These are phyloP conservation scores for Tenrec ecaudatus DNA, from an alignment of 2,113 vertebrate species.

Conservation along the genomic window DNA sequence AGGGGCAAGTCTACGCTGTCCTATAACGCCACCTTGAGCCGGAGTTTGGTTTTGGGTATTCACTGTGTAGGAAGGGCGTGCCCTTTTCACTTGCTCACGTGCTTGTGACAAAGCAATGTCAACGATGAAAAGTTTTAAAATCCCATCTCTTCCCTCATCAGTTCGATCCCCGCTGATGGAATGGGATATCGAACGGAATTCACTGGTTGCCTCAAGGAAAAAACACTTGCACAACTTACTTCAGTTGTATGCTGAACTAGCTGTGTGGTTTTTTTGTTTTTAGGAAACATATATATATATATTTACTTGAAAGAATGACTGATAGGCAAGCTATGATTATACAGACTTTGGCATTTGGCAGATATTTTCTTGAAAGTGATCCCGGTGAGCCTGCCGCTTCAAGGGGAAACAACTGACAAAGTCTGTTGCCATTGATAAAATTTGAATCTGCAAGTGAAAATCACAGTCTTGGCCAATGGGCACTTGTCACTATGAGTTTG, in stretches of 20 bases:
- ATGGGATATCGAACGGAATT: neutral
- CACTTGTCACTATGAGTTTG: constrained; percentile 18
- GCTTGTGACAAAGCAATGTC: neutral
- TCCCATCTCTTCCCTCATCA: neutral
- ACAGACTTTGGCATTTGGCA: constrained; percentile 47
- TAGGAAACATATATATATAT: neutral
- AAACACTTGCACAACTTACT: neutral
- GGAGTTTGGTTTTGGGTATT: neutral
- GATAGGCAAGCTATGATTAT: neutral
- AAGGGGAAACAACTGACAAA: constrained; percentile 16
- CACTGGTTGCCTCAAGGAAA: neutral
- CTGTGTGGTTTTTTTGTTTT: neutral
- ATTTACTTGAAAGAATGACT: constrained; percentile 38
- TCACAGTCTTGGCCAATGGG: neutral
- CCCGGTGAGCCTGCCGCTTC: constrained; percentile 14
- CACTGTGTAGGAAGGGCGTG: neutral
- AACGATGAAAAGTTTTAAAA: too few relatives aligned
- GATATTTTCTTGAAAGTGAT: constrained; percentile 46
- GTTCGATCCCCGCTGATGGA: neutral
- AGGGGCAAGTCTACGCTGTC: too few relatives aligned
- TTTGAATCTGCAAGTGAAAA: constrained; percentile 46
- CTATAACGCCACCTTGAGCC: too few relatives aligned
- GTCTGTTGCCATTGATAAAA: constrained; percentile 12
- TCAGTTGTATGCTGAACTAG: neutral
- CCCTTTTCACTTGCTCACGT: neutral